These are phyloP conservation scores for Ormyrus nitidulus DNA, from an alignment of 2,888 invertebrate genomes.

Conservation along the genomic window DNA sequence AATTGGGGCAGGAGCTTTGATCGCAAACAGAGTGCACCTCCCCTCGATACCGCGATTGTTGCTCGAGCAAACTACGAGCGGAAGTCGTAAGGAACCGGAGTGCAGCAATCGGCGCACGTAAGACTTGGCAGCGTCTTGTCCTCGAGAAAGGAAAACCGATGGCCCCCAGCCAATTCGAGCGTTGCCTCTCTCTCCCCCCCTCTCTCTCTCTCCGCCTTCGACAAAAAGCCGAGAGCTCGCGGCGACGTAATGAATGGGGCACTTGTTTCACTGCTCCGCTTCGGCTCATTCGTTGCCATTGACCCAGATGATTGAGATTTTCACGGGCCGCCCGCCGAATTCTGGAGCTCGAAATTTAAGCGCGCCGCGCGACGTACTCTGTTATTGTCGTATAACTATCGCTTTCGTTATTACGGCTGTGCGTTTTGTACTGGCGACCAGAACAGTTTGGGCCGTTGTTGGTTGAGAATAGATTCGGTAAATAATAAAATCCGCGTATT, in stretches of 20 bases:
- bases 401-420: not conserved
- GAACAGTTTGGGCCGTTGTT: too few relatives aligned
- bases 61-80: too few relatives aligned
- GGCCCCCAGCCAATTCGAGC: conserved; percentile 53
- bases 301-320: conserved; percentile 48
- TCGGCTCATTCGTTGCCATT: conserved; percentile 36
- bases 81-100: too few relatives aligned
- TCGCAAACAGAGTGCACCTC: too few relatives aligned
- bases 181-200: conserved; percentile 16
- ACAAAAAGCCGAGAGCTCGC: conserved; percentile 17
- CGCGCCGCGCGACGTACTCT: not conserved
- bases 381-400: not conserved
- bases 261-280: conserved; percentile 42
- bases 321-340: not conserved
- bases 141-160: conserved; percentile 45
- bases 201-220: conserved; percentile 13
- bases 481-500: too few relatives aligned
- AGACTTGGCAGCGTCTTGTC: too few relatives aligned
- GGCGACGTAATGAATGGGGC: conserved; percentile 49
- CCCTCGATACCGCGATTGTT: too few relatives aligned
- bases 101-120: too few relatives aligned
- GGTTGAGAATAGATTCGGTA: too few relatives aligned
- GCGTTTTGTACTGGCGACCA: too few relatives aligned
- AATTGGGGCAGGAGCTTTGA: too few relatives aligned
- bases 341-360: not conserved